Evolutionary conservation across 2,113 vertebrate genomes (phyloP).

Genomic region (Noturus placidus): DNA sequence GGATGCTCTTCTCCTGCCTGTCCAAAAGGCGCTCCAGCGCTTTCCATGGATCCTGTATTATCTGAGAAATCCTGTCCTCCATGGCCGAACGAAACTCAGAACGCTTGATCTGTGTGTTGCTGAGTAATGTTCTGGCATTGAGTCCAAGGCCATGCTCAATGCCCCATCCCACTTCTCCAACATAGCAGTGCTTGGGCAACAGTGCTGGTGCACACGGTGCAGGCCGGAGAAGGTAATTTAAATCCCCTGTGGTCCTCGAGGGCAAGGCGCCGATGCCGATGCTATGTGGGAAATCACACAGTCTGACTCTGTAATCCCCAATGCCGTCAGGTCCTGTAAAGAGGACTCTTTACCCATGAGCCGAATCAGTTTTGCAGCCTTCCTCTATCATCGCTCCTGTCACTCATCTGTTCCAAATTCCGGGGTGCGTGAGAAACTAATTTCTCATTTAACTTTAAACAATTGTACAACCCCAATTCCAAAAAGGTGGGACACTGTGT

Average conservation of each 20-base stretch:
- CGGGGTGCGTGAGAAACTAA: neutral
- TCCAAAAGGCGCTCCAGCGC: constrained; percentile 47
- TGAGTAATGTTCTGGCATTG: constrained; percentile 63
- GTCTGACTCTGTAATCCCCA: constrained; percentile 69
- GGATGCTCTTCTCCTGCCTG: constrained; percentile 9
- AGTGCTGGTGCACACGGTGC: constrained; percentile 30
- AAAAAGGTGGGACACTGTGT: too few relatives aligned
- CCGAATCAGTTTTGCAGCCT: constrained; percentile 5
- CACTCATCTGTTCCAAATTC: neutral
- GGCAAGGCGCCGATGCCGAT: constrained; percentile 60
- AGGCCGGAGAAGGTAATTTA: constrained; percentile 66
- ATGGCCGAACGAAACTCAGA: constrained; percentile 56
- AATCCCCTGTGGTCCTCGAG: constrained; percentile 67
- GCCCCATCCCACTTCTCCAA: constrained; percentile 75
- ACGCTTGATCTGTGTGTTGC: constrained; percentile 70
- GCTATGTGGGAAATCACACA: constrained; percentile 57
- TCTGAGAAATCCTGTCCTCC: constrained; percentile 67
- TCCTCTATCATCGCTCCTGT: constrained; percentile 17
- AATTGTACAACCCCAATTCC: too few relatives aligned
- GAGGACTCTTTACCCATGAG: constrained; percentile 63
- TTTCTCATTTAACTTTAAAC: too few relatives aligned
- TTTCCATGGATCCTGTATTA: constrained; percentile 74
- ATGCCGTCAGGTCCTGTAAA: constrained; percentile 73
- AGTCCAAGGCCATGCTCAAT: constrained; percentile 63
- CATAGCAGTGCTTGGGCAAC: constrained; percentile 51